phyloP scores from a whole-genome alignment of 2,113 vertebrate genomes.

The Acrocephalus kingi region DNA sequence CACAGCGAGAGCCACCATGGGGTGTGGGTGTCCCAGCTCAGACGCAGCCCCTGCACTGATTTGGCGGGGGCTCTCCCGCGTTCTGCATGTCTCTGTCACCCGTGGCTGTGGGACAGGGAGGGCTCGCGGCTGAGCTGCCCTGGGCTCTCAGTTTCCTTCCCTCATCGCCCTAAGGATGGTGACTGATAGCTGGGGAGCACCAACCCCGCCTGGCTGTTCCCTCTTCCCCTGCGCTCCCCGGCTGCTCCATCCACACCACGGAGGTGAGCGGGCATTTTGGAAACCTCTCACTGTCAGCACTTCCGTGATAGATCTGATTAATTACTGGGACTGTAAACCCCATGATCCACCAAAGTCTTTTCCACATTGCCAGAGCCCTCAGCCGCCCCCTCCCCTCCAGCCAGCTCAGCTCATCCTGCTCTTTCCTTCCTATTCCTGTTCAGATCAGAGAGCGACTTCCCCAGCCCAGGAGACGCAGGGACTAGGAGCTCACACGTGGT shows the following conservation, averaged over 20 bases:
- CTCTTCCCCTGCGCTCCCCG: not conserved
- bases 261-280: not conserved
- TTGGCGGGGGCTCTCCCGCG: rapidly evolving
- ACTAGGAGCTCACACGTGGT: not conserved
- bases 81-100: no score
- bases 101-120: not conserved
- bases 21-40: not conserved
- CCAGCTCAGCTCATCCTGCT: not conserved
- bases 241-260: not conserved
- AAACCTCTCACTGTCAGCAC: not conserved
- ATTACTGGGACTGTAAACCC: not conserved
- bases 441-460: not conserved
- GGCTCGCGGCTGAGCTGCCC: no score
- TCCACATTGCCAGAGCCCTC: not conserved
- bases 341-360: not conserved
- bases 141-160: not conserved
- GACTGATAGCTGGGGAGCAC: not conserved
- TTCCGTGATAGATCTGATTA: not conserved
- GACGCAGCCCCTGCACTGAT: rapidly evolving
- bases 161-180: rapidly evolving
- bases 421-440: not conserved
- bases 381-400: not conserved
- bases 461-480: not conserved
- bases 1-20: not conserved
- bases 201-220: not conserved